Percentiles rank a stretch among this genome's conserved stretches.
Evolutionary conservation across 2,888 invertebrate species (phyloP).

Genomic region (Parapristionchus giblindavisi): DNA sequence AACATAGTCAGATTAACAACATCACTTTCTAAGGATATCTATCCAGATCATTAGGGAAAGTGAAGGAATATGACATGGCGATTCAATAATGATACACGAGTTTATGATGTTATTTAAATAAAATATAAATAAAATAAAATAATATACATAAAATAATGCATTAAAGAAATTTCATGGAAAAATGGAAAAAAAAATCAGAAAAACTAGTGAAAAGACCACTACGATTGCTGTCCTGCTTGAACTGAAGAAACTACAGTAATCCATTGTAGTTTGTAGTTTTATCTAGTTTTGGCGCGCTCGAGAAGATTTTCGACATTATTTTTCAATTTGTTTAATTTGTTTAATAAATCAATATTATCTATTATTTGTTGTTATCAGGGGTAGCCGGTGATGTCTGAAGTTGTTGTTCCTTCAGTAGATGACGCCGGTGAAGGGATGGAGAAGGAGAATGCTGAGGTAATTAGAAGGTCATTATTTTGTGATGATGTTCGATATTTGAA

Average conservation of each 20-base stretch:
- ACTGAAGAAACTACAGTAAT: constrained; percentile 15
- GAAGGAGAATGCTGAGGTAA: constrained; percentile 21
- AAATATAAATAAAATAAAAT: not conserved
- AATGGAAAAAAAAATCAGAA: not conserved
- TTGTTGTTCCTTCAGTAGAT: not conserved
- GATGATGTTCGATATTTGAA: no score
- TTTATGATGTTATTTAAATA: not conserved
- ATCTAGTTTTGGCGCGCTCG: constrained; percentile 18
- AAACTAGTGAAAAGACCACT: not conserved
- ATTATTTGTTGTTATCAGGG: constrained; percentile 3
- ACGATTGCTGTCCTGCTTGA: not conserved
- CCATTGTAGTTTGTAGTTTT: constrained; percentile 25
- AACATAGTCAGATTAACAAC: no score
- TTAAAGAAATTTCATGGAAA: no score
- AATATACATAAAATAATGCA: not conserved
- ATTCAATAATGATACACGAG: not conserved
- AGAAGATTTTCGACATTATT: not conserved
- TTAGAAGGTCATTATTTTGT: no score
- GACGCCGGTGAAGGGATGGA: not conserved
- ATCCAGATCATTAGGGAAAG: not conserved
- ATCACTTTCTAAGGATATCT: no score
- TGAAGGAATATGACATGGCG: not conserved
- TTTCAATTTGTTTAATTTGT: not conserved
- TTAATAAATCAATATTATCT: not conserved
- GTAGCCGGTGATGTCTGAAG: constrained; percentile 25